Percentiles rank a stretch among this genome's conserved stretches.
phyloP scores from a whole-genome alignment of 2,888 invertebrate genomes.

The Dinocampus coccinellae region DNA sequence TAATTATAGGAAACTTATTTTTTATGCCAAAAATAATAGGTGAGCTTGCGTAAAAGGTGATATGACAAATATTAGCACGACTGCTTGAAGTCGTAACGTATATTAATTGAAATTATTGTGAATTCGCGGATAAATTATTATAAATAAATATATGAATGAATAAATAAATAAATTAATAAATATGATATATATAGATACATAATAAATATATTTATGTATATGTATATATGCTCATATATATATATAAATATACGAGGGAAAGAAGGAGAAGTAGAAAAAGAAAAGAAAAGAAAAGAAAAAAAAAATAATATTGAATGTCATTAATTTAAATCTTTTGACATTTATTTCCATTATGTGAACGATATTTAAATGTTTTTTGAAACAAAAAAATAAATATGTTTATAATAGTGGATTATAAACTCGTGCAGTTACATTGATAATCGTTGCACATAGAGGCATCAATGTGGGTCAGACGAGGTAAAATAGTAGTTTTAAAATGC shows the following conservation, averaged over 20 bases:
- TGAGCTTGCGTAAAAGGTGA: slow-evolving; percentile 54
- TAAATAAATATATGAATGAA: slow-evolving; percentile 14
- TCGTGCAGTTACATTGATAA: slow-evolving; percentile 8
- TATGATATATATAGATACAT: slow-evolving; percentile 28
- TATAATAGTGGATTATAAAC: slow-evolving; percentile 9
- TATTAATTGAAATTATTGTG: slow-evolving; percentile 28
- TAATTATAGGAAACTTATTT: slow-evolving; percentile 67
- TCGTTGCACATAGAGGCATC: not conserved
- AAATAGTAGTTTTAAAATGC: slow-evolving; percentile 8
- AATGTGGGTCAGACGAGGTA: not conserved
- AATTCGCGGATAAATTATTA: slow-evolving; percentile 5
- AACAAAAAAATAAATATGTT: slow-evolving; percentile 11
- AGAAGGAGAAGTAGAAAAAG: slow-evolving; percentile 30
- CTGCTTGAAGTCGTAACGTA: slow-evolving; percentile 45
- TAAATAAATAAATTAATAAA: slow-evolving; percentile 21
- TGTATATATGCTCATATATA: too few species aligned
- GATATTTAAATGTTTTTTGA: slow-evolving; percentile 7
- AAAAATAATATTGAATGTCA: slow-evolving; percentile 7
- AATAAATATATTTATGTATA: slow-evolving; percentile 40
- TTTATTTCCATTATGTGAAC: not conserved
- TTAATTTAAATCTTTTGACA: not conserved
- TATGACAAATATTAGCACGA: slow-evolving; percentile 55
- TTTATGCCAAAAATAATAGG: slow-evolving; percentile 61
- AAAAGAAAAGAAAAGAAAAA: slow-evolving; percentile 34
- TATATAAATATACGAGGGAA: too few species aligned